A percentile compares a stretch with the other conserved stretches of the same genome.
Evolutionary conservation across 2,113 vertebrate genomes (phyloP).

Genomic region (Eurypyga helias): DNA sequence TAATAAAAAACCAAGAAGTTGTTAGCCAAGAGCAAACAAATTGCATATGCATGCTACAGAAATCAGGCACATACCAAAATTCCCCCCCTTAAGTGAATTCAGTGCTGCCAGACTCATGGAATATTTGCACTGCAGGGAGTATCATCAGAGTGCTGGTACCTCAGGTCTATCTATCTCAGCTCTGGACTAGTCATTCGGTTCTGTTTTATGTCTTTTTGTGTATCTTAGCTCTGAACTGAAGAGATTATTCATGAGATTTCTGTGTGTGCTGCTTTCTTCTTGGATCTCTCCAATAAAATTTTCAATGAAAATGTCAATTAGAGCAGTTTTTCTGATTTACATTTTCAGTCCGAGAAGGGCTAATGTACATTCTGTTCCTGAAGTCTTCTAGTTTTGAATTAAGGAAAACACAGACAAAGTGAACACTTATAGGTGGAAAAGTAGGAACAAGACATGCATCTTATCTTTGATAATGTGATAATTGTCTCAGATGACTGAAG

Average conservation of each 20-base stretch:
- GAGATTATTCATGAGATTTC: not conserved
- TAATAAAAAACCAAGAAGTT: not conserved
- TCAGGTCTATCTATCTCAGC: not conserved
- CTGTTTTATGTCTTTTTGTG: not conserved
- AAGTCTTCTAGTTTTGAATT: not conserved
- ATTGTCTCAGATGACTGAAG: not conserved
- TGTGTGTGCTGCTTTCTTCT: not conserved
- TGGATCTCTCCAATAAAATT: not conserved
- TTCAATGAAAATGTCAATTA: not conserved
- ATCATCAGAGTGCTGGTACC: not conserved
- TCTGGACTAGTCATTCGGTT: not conserved
- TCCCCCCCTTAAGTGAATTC: not conserved
- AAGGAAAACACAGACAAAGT: not conserved
- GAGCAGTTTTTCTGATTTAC: not conserved
- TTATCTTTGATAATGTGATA: not conserved
- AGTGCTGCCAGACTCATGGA: not conserved
- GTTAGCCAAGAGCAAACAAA: conserved; percentile 40
- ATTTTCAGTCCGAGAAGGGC: not conserved
- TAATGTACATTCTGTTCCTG: not conserved
- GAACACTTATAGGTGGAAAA: not conserved
- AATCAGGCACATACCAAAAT: not conserved
- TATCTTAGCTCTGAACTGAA: not conserved
- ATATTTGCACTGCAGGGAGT: not conserved
- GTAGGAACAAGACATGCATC: not conserved
- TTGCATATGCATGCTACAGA: conserved; percentile 20